These are phyloP conservation scores for Capreolus pygargus DNA, from an alignment of 2,113 vertebrate species.

Conservation along the genomic window DNA sequence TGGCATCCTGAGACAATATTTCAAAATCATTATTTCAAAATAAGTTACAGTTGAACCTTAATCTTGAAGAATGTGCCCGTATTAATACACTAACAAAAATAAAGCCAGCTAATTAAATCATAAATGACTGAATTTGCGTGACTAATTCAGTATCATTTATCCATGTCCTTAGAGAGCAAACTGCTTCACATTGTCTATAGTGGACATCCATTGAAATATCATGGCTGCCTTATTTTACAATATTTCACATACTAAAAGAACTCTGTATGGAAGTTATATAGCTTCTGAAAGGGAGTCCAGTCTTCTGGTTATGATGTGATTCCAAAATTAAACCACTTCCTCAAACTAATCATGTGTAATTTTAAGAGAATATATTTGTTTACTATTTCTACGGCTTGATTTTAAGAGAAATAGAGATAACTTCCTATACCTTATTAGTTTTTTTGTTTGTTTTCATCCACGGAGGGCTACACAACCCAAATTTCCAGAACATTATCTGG, in stretches of 20 bases:
- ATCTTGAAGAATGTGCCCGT: neutral
- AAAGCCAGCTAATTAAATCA: slow-evolving; percentile 1
- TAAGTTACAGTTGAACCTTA: neutral
- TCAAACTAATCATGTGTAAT: neutral
- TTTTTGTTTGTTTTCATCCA: slow-evolving; percentile 36
- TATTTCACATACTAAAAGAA: neutral
- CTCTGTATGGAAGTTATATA: neutral
- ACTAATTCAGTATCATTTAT: slow-evolving; percentile 7
- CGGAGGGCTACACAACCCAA: neutral
- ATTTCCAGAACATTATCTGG: neutral
- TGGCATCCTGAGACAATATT: neutral
- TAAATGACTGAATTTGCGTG: neutral
- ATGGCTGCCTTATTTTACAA: neutral
- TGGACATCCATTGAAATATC: neutral
- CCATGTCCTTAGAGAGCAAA: neutral
- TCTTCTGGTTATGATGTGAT: neutral
- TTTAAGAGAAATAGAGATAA: neutral
- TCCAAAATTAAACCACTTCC: slow-evolving; percentile 28
- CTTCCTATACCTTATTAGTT: slow-evolving; percentile 2
- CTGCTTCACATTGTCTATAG: slow-evolving; percentile 10
- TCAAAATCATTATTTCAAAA: slow-evolving; percentile 5
- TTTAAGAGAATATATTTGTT: neutral
- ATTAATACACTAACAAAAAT: slow-evolving; percentile 1
- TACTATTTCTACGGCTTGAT: neutral
- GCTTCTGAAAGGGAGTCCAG: neutral